phyloP scores from a whole-genome alignment of 2,113 vertebrate genomes.

The Sclerurus mexicanus region DNA sequence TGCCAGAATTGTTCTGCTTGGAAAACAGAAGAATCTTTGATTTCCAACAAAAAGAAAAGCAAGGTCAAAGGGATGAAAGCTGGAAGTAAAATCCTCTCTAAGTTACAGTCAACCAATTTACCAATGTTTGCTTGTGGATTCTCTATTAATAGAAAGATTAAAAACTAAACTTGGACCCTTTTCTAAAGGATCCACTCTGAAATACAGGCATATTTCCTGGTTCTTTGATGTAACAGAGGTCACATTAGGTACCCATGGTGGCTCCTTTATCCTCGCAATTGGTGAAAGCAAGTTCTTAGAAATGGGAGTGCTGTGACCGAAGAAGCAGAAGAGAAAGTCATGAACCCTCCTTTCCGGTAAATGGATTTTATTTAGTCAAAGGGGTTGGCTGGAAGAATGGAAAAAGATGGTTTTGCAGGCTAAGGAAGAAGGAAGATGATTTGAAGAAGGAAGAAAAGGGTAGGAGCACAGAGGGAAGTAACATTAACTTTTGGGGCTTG shows the following conservation, averaged over 20 bases:
- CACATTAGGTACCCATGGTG: background rate
- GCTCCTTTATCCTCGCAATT: background rate
- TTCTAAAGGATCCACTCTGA: background rate
- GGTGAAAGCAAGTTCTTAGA: background rate
- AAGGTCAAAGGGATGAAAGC: background rate
- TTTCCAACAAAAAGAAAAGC: background rate
- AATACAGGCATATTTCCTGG: background rate
- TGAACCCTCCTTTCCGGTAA: background rate
- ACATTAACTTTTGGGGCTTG: background rate
- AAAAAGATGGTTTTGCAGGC: background rate
- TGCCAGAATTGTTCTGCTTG: background rate
- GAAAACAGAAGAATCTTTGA: background rate
- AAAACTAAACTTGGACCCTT: background rate
- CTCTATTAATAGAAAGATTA: background rate
- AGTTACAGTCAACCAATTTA: background rate
- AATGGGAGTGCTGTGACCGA: background rate
- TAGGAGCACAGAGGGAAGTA: background rate
- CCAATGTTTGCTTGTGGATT: background rate
- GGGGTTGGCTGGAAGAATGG: background rate
- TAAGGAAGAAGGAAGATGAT: background rate
- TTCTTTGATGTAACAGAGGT: background rate
- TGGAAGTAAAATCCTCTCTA: background rate
- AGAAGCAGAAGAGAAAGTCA: background rate
- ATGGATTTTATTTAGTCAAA: background rate
- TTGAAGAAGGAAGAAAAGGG: background rate